These are phyloP conservation scores for Gouania willdenowi DNA, from an alignment of 2,797 vertebrate species.

Conservation along the genomic window DNA sequence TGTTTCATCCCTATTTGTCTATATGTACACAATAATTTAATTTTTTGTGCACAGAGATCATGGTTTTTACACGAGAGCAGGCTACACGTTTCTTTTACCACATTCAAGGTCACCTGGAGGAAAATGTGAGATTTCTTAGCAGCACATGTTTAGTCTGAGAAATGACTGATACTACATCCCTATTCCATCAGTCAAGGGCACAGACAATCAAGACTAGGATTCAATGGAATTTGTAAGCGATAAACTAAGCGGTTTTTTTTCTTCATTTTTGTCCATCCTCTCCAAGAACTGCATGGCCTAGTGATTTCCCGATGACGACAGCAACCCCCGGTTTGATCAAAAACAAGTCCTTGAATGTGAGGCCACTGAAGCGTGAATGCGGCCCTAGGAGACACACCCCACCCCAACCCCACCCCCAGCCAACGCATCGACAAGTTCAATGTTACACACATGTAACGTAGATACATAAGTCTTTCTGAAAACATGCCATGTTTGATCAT, in stretches of 20 bases:
- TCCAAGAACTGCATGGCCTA: not conserved
- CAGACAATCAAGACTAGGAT: not conserved
- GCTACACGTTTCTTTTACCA: conserved; percentile 6
- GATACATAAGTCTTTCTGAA: conserved; percentile 15
- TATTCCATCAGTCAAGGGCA: conserved; percentile 19
- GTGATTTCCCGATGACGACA: conserved; percentile 10
- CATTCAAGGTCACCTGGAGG: conserved; percentile 19
- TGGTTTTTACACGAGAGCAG: no score
- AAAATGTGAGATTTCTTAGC: not conserved
- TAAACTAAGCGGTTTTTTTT: not conserved
- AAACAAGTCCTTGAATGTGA: conserved; percentile 23
- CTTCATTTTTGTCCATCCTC: not conserved
- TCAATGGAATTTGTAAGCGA: not conserved
- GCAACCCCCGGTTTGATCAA: conserved; percentile 5
- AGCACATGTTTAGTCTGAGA: conserved; percentile 40
- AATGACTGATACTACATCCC: conserved; percentile 17
- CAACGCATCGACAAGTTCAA: not conserved
- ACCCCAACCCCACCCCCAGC: conserved; percentile 1
- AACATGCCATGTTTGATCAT: conserved; percentile 10
- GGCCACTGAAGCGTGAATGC: conserved; percentile 26
- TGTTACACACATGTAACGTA: not conserved
- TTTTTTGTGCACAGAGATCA: no score
- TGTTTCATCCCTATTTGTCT: no score
- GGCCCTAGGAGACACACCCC: conserved; percentile 12
- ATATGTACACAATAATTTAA: no score